These are phyloP conservation scores for Ethmia dodecea DNA, from an alignment of 2,888 invertebrate genomes.

Conservation along the genomic window DNA sequence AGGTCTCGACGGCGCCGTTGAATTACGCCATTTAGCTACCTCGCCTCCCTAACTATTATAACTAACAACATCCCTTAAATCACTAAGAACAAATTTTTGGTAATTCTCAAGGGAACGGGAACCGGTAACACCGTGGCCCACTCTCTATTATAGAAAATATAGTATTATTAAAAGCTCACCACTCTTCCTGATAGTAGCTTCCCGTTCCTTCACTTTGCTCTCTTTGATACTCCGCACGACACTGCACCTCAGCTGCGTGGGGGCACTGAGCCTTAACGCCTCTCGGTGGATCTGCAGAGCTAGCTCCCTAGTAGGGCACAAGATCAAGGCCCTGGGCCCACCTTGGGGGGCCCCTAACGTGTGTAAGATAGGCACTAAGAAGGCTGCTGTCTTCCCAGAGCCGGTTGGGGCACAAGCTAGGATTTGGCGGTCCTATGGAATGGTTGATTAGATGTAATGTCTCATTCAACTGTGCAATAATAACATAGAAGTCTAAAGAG, in stretches of 20 bases:
- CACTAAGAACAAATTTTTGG: too few relatives aligned
- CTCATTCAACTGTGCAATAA: too few relatives aligned
- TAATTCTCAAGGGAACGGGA: too few relatives aligned
- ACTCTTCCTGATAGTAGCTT: slow-evolving; percentile 85
- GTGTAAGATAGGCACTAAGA: slow-evolving; percentile 92
- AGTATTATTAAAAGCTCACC: slow-evolving; percentile 65
- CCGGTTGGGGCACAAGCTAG: slow-evolving; percentile 98
- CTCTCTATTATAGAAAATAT: background rate
- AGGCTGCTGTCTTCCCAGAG: slow-evolving; percentile 97
- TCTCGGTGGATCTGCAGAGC: slow-evolving; percentile 91
- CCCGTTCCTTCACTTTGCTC: slow-evolving; percentile 83
- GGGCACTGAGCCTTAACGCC: slow-evolving; percentile 85
- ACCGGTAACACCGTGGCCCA: too few relatives aligned
- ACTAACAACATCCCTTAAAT: too few relatives aligned
- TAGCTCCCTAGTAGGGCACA: slow-evolving; percentile 96
- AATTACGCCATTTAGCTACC: too few relatives aligned
- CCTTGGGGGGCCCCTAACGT: slow-evolving; percentile 81
- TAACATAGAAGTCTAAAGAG: too few relatives aligned
- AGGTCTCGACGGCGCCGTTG: too few relatives aligned
- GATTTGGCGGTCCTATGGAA: slow-evolving; percentile 83
- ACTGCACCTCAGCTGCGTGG: slow-evolving; percentile 84
- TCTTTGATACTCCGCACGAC: slow-evolving; percentile 88
- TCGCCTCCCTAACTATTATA: too few relatives aligned
- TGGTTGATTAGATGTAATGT: too few relatives aligned
- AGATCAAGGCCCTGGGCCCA: slow-evolving; percentile 91